Evolutionary conservation across 1,140 invertebrate genomes (phyloP).

Genomic region (Drosophila burlai): DNA sequence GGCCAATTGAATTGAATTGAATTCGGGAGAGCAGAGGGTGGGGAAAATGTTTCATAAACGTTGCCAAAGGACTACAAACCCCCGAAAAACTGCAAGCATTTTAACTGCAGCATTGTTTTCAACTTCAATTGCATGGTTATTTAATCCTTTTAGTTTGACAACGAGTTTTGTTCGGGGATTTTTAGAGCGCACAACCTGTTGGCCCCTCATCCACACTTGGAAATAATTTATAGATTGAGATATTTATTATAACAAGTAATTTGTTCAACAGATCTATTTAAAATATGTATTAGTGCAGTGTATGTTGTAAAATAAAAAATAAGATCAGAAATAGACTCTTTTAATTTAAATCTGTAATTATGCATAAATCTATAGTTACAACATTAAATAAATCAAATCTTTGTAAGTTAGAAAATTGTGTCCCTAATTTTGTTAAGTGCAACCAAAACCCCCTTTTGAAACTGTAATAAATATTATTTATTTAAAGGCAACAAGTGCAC

Average conservation of each 20-base stretch:
- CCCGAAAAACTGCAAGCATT: slow-evolving; percentile 40
- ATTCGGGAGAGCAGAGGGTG: neutral
- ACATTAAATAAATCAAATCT: neutral
- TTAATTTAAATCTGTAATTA: neutral
- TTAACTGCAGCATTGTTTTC: slow-evolving; percentile 37
- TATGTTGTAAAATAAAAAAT: neutral
- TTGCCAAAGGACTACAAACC: slow-evolving; percentile 17
- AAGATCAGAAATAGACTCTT: neutral
- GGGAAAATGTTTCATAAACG: slow-evolving; percentile 45
- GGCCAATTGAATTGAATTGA: slow-evolving; percentile 58
- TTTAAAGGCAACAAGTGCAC: slow-evolving; percentile 76
- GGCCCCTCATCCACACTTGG: slow-evolving; percentile 8
- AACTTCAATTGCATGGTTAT: slow-evolving; percentile 53
- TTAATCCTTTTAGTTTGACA: slow-evolving; percentile 35
- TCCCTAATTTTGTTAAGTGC: neutral
- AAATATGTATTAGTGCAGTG: neutral
- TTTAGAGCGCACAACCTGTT: slow-evolving; percentile 59
- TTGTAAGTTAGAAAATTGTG: neutral
- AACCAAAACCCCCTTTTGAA: slow-evolving; percentile 17
- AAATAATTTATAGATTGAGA: neutral
- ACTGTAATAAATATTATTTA: slow-evolving; percentile 67
- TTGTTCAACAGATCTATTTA: neutral
- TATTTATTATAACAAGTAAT: neutral
- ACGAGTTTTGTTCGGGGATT: slow-evolving; percentile 44
- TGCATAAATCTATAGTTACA: neutral